Base-by-base conservation (phyloP, 1,140 invertebrate genomes). In the Macrobrachium nipponense region DNA sequence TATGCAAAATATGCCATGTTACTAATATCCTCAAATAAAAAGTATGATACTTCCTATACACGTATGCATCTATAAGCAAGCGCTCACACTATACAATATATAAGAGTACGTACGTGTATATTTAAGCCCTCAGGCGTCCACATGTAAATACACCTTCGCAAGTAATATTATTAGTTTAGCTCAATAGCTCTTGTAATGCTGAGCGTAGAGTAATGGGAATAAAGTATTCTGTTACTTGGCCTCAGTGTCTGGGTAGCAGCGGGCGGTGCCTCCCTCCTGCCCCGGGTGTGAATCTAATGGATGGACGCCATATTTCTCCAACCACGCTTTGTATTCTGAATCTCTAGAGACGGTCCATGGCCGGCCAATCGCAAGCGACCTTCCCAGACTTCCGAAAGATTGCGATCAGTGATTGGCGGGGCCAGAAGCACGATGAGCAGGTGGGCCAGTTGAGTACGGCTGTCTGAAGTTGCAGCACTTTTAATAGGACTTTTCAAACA, bases 231-330 rank as follows among this genome's bases (percentile, higher is more conserved):
- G 78, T 64, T 80, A 80, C 61, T 64, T 64, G 78, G 78, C 23
- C 11, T 18, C 61, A 64, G 79, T 20, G 12, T 36, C 27, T 43
- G 62, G 62, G 43, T 18, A 44, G 27, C 80, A 70, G 68, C 80
- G 44, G 68, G 80, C 80, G 64, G 64, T 80, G 23, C 61, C 62
- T 43, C 27, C 17, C 27, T n/a, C 68, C 64, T 58, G 66, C 80
- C 80, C 80, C 64, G n/a, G 66, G 80, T 81, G 80, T 81, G 80
- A 81, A 81, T n/a, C 68, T 81, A 81, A 81, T 81, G 80, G 66
- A 81, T 81, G 66, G 80, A 17, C 66, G 80, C 80, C 66, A 81
- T 81, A 81, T 81, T 81, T 81, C 80, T 81, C 80, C 36, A n/a
- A n/a, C 66, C 15, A 43, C 80, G 64, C 80, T 81, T 81, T 81